Evolutionary conservation across 2,113 vertebrate species (phyloP), one percentile per base, ranked within the genome.

Genomic region (Salvelinus namaycush): DNA sequence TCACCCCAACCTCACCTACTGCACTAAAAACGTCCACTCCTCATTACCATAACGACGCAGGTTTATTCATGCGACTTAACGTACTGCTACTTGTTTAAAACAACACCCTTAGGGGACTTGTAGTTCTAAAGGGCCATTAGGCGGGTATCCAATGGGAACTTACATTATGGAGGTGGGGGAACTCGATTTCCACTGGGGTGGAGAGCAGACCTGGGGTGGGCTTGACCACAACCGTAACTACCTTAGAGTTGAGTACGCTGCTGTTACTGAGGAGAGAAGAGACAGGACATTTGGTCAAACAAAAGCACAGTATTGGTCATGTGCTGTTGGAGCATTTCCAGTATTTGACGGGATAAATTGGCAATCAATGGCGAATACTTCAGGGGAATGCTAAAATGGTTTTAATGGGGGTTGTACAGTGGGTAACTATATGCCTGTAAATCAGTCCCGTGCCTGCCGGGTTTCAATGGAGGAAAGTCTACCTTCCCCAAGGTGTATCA

Each of bases 121-220:
- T 22, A 20, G 22, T 51, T 34, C 26, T 31, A 62, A 49, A 54
- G 76, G 73, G 80, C 51, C 60, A 76, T 84, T 74, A 77, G 72
- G 72, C 73, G 72, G 27, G 57, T 59, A 73, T 83, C 39, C 68
- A 77, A 79, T 79, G 77, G 29, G 31, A 60, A 94, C 98, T 97
- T 92, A 99, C 98, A 0, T 99, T 99, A 85, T 96, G 93, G 75
- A 98, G 92, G 82, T 99, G 98, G 74, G 97, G 97, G 81, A 99
- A 99, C 79, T 98, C 97, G 0, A 99, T 96, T 88, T 99, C 97
- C 74, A 99, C 71, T 0, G 97, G 96, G 1, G 94, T 92, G 14
- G 96, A 92, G 68, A 97, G 84, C 4, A 96, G 94, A 1, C 90
- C 89, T 0, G 96, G 95, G 2, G 92, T 92, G 9, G 98, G 98